These are phyloP conservation scores for Halictus ligatus DNA, from an alignment of 2,888 invertebrate genomes.

Conservation along the genomic window DNA sequence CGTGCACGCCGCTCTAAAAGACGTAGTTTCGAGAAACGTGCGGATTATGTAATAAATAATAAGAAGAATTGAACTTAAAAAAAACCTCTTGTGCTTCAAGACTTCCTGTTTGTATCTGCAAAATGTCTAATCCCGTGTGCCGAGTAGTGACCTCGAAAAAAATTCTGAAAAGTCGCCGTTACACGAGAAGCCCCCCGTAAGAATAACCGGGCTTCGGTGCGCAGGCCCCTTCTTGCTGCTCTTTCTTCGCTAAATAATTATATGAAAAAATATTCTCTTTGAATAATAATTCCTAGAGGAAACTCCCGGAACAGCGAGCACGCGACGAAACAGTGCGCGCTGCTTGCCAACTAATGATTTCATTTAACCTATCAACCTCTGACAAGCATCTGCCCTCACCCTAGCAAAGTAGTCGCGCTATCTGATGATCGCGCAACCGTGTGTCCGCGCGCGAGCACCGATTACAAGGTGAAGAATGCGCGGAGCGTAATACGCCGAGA, in stretches of 20 bases:
- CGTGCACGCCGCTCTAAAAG: no score
- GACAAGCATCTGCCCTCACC: slow-evolving; percentile 30
- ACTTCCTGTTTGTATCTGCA: no score
- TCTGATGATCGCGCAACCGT: slow-evolving; percentile 29
- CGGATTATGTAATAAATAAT: no score
- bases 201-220: no score
- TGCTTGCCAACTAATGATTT: slow-evolving; percentile 27
- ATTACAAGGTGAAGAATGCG: slow-evolving; percentile 65
- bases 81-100: no score
- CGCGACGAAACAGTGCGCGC: neutral
- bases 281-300: neutral
- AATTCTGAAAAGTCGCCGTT: no score
- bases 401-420: slow-evolving; percentile 36
- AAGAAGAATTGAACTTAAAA: no score
- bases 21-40: no score
- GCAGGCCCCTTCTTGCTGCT: neutral
- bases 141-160: no score
- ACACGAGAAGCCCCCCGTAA: no score
- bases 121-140: no score
- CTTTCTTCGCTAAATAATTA: neutral
- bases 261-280: neutral
- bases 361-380: slow-evolving; percentile 34
- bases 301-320: neutral
- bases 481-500: slow-evolving; percentile 56
- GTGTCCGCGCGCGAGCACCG: slow-evolving; percentile 42